Conservation (phyloP, 2,797 vertebrate species). For the Catostomus latipinnis region DNA sequence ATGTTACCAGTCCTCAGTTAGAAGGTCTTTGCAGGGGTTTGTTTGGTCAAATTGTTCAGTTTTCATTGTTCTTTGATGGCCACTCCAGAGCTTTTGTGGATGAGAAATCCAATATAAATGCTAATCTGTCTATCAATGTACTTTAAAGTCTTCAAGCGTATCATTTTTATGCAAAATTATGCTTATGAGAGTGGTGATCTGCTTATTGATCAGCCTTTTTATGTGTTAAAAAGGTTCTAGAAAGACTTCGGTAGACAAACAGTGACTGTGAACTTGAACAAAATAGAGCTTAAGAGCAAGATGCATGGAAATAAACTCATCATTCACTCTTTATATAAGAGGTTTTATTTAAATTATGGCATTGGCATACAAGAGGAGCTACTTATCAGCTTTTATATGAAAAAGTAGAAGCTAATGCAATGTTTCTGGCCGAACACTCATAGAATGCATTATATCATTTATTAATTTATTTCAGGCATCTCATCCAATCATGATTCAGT, state of each 20-base stretch:
- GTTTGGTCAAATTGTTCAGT: constrained; percentile 54
- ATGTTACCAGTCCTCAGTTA: constrained; percentile 69
- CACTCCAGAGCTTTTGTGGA: constrained; percentile 63
- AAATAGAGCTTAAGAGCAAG: constrained; percentile 37
- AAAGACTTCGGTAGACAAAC: constrained; percentile 35
- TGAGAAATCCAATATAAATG: constrained; percentile 86
- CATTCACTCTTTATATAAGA: constrained; percentile 2
- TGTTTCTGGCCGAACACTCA: too few relatives aligned
- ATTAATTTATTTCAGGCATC: too few relatives aligned
- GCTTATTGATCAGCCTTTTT: constrained; percentile 70
- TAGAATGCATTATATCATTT: too few relatives aligned
- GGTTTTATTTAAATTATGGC: constrained; percentile 15
- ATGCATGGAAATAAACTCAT: constrained; percentile 24
- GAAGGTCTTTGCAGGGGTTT: constrained; percentile 65
- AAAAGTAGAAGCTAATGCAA: too few relatives aligned
- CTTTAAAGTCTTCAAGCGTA: constrained; percentile 78
- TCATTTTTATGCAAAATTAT: constrained; percentile 76
- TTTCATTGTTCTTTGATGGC: constrained; percentile 75
- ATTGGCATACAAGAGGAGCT: neutral
- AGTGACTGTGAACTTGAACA: constrained; percentile 33
- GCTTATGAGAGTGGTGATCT: constrained; percentile 75
- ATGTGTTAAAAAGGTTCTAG: constrained; percentile 54
- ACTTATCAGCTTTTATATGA: neutral
- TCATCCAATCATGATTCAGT: too few relatives aligned
- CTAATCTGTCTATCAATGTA: constrained; percentile 83